phyloP scores from a whole-genome alignment of 1,140 invertebrate genomes.

The Leptopilina boulardi region DNA sequence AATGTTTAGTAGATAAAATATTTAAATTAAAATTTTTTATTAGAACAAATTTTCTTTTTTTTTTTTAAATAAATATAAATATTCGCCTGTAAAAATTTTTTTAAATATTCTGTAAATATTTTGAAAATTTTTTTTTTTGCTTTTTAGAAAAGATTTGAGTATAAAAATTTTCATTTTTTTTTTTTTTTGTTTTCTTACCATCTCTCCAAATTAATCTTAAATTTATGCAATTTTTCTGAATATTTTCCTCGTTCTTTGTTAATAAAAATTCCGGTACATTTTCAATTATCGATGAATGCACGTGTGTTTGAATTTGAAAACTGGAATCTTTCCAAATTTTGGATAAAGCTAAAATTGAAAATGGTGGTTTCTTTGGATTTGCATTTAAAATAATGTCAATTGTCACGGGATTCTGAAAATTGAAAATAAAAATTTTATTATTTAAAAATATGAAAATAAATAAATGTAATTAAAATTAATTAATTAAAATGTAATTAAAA shows the following conservation, averaged over 20 bases:
- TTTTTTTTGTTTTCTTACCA: slow-evolving; percentile 75
- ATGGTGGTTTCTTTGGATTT: slow-evolving; percentile 81
- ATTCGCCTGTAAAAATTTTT: no score
- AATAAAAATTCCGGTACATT: slow-evolving; percentile 56
- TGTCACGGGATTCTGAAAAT: slow-evolving; percentile 68
- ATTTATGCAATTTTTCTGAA: slow-evolving; percentile 70
- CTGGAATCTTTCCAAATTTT: slow-evolving; percentile 77
- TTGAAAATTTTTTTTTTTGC: no score
- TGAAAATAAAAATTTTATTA: neutral
- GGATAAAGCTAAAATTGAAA: slow-evolving; percentile 80
- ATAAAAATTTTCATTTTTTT: no score
- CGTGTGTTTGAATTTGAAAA: slow-evolving; percentile 42
- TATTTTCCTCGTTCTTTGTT: slow-evolving; percentile 48
- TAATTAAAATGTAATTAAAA: no score
- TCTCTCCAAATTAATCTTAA: slow-evolving; percentile 87
- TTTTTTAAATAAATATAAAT: no score
- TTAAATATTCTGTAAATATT: no score
- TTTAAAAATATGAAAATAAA: neutral
- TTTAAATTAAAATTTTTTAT: no score
- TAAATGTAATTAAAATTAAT: no score
- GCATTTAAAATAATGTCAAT: slow-evolving; percentile 83
- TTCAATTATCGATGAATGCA: slow-evolving; percentile 55
- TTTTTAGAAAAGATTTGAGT: no score
- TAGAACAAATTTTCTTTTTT: no score
- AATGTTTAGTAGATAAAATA: no score